phyloP scores from a whole-genome alignment of 1,140 invertebrate species.

The Himalopsyche phryganea region DNA sequence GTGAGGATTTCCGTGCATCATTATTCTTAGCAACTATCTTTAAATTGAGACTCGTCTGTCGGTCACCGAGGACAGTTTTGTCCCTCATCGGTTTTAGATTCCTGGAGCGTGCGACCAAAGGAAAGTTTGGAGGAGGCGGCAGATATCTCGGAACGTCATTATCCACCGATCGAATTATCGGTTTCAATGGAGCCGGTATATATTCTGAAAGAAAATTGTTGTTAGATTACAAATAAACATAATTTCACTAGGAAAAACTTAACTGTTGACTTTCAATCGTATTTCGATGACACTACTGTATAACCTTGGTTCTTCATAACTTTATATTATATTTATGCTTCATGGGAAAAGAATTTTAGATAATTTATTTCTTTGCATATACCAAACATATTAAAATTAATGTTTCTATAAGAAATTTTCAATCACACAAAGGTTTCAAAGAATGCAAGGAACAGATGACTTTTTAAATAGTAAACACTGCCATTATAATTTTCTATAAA shows the following conservation, averaged over 20 bases:
- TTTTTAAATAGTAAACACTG: no score
- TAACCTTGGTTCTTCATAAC: no score
- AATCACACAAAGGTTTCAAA: no score
- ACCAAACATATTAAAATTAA: no score
- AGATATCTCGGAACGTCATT: slow-evolving; percentile 23
- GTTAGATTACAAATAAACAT: not conserved
- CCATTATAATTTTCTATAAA: no score
- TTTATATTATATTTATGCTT: no score
- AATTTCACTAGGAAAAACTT: not conserved
- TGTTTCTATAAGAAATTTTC: no score
- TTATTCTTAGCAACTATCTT: slow-evolving; percentile 49
- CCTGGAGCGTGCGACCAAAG: slow-evolving; percentile 1
- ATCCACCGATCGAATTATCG: slow-evolving; percentile 23
- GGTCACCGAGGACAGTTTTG: slow-evolving; percentile 37
- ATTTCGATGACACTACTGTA: not conserved
- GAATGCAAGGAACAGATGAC: no score
- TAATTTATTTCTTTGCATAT: no score
- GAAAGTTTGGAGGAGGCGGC: slow-evolving; percentile 24
- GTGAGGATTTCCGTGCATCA: slow-evolving; percentile 33
- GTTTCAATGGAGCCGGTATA: slow-evolving; percentile 23
- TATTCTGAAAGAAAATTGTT: slow-evolving; percentile 18
- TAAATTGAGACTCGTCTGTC: slow-evolving; percentile 43
- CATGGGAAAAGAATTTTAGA: no score
- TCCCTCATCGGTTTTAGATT: slow-evolving; percentile 23
- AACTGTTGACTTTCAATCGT: not conserved